Evolutionary conservation across 2,888 invertebrate genomes (phyloP).

Genomic region (Drosophila nr. fundita): DNA sequence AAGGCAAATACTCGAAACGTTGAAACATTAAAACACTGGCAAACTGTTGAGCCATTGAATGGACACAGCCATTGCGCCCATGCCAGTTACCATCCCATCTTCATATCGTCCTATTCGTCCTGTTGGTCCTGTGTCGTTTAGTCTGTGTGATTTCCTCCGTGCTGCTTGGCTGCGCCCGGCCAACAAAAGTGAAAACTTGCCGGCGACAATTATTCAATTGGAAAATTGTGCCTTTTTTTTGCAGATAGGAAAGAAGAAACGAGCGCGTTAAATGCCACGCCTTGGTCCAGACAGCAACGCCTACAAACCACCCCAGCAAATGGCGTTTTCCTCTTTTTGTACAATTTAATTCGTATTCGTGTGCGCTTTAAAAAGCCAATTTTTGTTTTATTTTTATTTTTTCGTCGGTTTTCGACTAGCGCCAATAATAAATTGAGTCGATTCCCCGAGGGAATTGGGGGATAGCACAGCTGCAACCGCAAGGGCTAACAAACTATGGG

Average conservation of each 20-base stretch:
- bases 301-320: slow-evolving; percentile 29
- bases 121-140: slow-evolving; percentile 1
- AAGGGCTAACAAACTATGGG: slow-evolving; percentile 68
- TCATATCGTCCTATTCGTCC: slow-evolving; percentile 2
- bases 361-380: slow-evolving; percentile 72
- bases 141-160: slow-evolving; percentile 9
- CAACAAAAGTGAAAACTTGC: slow-evolving; percentile 75
- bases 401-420: slow-evolving; percentile 43
- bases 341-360: slow-evolving; percentile 67
- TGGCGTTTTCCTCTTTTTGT: slow-evolving; percentile 34
- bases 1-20: slow-evolving; percentile 53
- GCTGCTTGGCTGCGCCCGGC: slow-evolving; percentile 50
- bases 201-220: slow-evolving; percentile 80
- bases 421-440: slow-evolving; percentile 79
- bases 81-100: slow-evolving; percentile 10
- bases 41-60: slow-evolving; percentile 78
- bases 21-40: slow-evolving; percentile 66
- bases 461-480: slow-evolving; percentile 68
- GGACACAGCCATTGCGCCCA: slow-evolving; percentile 42
- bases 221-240: slow-evolving; percentile 74
- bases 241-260: slow-evolving; percentile 45
- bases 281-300: slow-evolving; percentile 30
- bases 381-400: slow-evolving; percentile 43
- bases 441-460: slow-evolving; percentile 60
- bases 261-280: slow-evolving; percentile 47